Conservation (phyloP, 30 jellyfish, hydroid and myxozoan species). For the Hydractinia echinata region DNA sequence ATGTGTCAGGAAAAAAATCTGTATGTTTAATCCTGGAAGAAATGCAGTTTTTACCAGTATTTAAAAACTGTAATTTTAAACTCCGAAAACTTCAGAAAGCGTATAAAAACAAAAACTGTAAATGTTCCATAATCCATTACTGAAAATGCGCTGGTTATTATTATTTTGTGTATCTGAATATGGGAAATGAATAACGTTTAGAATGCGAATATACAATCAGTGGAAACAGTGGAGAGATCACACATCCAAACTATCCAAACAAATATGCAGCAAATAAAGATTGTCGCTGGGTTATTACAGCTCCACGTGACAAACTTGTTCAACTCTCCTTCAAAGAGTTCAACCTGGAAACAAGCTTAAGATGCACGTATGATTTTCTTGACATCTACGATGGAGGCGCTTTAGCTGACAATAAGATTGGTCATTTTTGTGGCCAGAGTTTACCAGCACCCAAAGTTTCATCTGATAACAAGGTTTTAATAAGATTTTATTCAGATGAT, state of each 20-base stretch:
- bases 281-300: conserved; percentile 46
- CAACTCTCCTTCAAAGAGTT: conserved; percentile 49
- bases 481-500: conserved; percentile 32
- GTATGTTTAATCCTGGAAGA: no score
- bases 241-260: conserved; percentile 56
- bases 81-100: no score
- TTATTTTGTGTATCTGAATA: no score
- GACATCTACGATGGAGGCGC: conserved; percentile 44
- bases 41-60: no score
- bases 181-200: neutral
- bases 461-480: neutral
- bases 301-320: conserved; percentile 29
- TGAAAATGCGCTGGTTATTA: no score
- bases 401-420: neutral
- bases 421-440: conserved; percentile 23
- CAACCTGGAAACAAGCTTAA: conserved; percentile 18
- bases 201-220: conserved; percentile 50
- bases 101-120: no score
- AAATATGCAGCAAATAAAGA: conserved; percentile 39
- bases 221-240: conserved; percentile 42
- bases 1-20: no score
- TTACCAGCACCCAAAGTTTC: conserved; percentile 5
- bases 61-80: no score
- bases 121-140: no score
- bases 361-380: conserved; percentile 41